phyloP scores from a whole-genome alignment of 2,113 vertebrate genomes.

The Oncorhynchus tshawytscha region DNA sequence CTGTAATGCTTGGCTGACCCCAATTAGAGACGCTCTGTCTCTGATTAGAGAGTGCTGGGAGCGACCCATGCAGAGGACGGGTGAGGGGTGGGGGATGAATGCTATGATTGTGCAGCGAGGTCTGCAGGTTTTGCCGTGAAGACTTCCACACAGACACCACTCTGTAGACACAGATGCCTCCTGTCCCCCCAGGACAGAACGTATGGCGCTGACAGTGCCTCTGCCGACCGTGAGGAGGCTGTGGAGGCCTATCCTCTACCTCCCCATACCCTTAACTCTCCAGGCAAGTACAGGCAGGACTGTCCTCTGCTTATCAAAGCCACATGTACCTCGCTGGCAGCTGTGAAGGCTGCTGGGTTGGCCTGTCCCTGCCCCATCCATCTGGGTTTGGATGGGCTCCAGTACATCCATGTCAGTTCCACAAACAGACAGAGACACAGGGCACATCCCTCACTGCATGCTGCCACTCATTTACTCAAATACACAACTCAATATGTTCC shows the following conservation, averaged over 20 bases:
- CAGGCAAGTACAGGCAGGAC: neutral
- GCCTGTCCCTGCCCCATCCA: slow-evolving; percentile 1
- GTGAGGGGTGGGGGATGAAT: slow-evolving; percentile 12
- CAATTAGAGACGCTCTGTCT: slow-evolving; percentile 35
- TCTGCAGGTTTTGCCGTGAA: slow-evolving; percentile 14
- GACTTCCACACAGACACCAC: slow-evolving; percentile 7
- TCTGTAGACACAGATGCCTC: slow-evolving; percentile 10
- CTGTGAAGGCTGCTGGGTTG: slow-evolving; percentile 4
- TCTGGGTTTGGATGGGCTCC: slow-evolving; percentile 1
- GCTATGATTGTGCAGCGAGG: slow-evolving; percentile 12
- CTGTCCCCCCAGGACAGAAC: neutral
- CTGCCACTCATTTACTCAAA: neutral
- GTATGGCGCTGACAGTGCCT: neutral
- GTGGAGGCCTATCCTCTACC: neutral
- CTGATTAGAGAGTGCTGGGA: slow-evolving; percentile 37
- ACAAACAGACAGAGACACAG: slow-evolving; percentile 4
- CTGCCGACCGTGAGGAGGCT: slow-evolving; percentile 5
- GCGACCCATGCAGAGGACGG: neutral
- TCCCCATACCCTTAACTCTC: slow-evolving; percentile 3
- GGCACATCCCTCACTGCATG: neutral
- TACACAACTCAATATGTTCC: neutral
- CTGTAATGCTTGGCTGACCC: slow-evolving; percentile 18
- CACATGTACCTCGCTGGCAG: slow-evolving; percentile 10
- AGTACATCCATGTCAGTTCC: neutral
- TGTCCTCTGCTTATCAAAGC: neutral